phyloP scores from a whole-genome alignment of 2,888 invertebrate genomes.

The Tetheella fluctuosa region DNA sequence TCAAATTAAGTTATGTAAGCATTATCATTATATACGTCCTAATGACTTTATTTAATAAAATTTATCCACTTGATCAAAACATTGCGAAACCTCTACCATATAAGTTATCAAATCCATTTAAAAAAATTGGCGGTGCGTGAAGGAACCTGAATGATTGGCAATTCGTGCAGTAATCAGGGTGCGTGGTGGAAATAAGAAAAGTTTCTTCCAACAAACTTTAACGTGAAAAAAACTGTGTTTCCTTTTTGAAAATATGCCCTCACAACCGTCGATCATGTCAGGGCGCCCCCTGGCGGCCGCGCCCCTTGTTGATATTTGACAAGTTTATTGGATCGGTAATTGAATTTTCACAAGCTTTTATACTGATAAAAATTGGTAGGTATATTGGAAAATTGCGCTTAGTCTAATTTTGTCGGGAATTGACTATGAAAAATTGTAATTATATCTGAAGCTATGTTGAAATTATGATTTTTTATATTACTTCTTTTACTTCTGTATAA shows the following conservation, averaged over 20 bases:
- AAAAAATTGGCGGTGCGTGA: not conserved
- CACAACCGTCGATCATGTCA: conserved; percentile 33
- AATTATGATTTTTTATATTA: not conserved
- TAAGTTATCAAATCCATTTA: no score
- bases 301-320: conserved; percentile 68
- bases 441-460: not conserved
- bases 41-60: no score
- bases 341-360: conserved; percentile 68
- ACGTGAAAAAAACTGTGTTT: conserved; percentile 29
- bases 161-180: conserved; percentile 4
- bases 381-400: conserved; percentile 44
- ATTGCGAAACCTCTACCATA: no score
- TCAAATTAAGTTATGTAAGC: no score
- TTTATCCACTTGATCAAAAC: no score
- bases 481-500: no score
- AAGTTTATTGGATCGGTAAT: conserved; percentile 72
- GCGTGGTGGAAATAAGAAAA: conserved; percentile 24
- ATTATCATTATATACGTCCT: no score
- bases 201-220: conserved; percentile 28
- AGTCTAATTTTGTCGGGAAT: conserved; percentile 33
- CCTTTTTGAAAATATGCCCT: conserved; percentile 27
- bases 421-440: conserved; percentile 7
- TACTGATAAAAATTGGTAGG: conserved; percentile 55
- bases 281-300: conserved; percentile 33
- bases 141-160: conserved; percentile 14